Evolutionary conservation across 1,140 invertebrate genomes (phyloP).

Genomic region (Zeugodacus cucurbitae): DNA sequence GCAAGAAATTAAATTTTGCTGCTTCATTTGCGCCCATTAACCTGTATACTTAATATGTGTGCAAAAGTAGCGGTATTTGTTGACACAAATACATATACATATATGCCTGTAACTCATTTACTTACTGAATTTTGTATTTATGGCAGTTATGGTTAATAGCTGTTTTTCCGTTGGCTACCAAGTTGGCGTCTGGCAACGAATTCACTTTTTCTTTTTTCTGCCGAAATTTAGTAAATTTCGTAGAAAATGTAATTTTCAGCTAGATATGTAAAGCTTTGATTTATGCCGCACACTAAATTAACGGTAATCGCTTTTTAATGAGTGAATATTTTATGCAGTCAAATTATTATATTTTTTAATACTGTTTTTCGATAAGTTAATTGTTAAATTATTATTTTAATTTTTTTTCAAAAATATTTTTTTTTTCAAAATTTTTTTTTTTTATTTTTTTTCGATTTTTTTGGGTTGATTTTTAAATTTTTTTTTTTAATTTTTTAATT

Average conservation of each 20-base stretch:
- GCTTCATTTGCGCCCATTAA: background rate
- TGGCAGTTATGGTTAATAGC: background rate
- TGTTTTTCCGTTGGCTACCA: background rate
- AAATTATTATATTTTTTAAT: background rate
- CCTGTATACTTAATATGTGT: background rate
- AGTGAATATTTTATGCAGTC: background rate
- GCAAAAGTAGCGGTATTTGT: background rate
- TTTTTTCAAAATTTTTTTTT: background rate
- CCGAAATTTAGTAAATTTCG: too few relatives aligned
- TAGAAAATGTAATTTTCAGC: background rate
- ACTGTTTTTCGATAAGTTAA: background rate
- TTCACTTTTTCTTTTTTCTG: background rate
- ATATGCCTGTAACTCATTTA: background rate
- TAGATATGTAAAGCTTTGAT: background rate
- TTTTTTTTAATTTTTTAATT: background rate
- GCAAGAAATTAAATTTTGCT: background rate
- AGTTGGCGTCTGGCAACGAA: background rate
- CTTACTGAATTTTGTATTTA: conserved; percentile 6
- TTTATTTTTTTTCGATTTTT: background rate
- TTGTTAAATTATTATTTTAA: background rate
- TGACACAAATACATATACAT: background rate
- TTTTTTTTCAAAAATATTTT: too few relatives aligned
- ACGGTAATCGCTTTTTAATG: background rate
- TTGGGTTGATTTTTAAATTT: background rate
- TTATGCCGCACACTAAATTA: background rate